These are phyloP conservation scores for Sesamia inferens DNA, from an alignment of 2,888 invertebrate species.

Conservation along the genomic window DNA sequence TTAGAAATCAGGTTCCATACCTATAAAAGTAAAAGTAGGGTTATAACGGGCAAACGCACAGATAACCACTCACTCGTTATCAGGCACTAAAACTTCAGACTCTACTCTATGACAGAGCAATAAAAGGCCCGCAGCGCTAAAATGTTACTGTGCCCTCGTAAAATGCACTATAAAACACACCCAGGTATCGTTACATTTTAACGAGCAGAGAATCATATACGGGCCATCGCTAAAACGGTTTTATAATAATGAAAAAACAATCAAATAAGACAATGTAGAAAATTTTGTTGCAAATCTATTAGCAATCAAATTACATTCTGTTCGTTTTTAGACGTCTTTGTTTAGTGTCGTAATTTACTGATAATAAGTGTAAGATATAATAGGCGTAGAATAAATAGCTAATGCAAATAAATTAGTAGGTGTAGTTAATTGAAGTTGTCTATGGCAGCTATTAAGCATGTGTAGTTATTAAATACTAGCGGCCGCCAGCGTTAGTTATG, in stretches of 20 bases:
- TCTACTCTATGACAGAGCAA: constrained; percentile 87
- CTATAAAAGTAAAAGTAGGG: constrained; percentile 67
- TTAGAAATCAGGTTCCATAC: constrained; percentile 58
- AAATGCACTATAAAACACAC: constrained; percentile 87
- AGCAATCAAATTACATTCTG: constrained; percentile 19
- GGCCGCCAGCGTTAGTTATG: too few relatives aligned
- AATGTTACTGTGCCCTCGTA: constrained; percentile 87
- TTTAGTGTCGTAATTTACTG: constrained; percentile 5
- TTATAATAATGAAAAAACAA: constrained; percentile 76
- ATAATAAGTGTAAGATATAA: constrained; percentile 1
- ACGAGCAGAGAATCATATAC: constrained; percentile 87
- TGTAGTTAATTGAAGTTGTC: constrained; percentile 9
- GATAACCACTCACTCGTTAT: constrained; percentile 83
- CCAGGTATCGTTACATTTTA: constrained; percentile 86
- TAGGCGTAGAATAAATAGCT: background rate
- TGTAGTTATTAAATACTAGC: too few relatives aligned
- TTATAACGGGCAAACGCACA: constrained; percentile 59
- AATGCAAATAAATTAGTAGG: constrained; percentile 1
- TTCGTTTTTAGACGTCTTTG: background rate
- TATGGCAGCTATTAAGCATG: background rate
- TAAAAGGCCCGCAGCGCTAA: constrained; percentile 90
- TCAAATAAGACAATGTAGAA: constrained; percentile 67
- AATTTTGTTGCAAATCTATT: constrained; percentile 35
- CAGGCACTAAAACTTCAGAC: constrained; percentile 86
- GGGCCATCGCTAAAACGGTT: constrained; percentile 80